Evolutionary conservation across 2,888 invertebrate species (phyloP).

Genomic region (Meganola albula): DNA sequence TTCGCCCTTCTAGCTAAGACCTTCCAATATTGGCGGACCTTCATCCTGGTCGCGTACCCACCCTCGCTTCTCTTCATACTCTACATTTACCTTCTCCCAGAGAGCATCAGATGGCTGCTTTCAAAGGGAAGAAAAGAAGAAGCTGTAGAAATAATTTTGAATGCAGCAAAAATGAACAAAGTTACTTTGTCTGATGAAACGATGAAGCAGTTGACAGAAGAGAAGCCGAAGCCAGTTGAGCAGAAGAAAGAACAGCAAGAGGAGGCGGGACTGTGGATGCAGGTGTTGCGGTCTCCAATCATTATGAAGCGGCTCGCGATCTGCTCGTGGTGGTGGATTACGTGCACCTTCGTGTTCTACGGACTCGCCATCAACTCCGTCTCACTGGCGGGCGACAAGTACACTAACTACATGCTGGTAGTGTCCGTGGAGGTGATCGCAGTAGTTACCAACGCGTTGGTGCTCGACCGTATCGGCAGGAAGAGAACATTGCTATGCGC

Average conservation of each 20-base stretch:
- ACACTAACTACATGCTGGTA: constrained; percentile 85
- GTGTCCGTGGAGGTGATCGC: constrained; percentile 84
- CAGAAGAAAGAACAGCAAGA: constrained; percentile 36
- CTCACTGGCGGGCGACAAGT: constrained; percentile 84
- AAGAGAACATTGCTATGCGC: constrained; percentile 79
- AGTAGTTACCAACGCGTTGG: constrained; percentile 79
- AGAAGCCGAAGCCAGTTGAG: constrained; percentile 39
- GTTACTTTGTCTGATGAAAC: constrained; percentile 66
- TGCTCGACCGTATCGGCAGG: constrained; percentile 81
- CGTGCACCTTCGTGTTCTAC: constrained; percentile 88
- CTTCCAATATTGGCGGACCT: constrained; percentile 83
- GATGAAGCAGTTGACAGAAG: constrained; percentile 61
- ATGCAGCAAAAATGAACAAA: constrained; percentile 80
- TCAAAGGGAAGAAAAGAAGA: constrained; percentile 82
- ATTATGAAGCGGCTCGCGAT: constrained; percentile 61
- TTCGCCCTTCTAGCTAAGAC: constrained; percentile 83
- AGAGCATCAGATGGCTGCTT: constrained; percentile 87
- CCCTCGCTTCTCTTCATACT: constrained; percentile 82
- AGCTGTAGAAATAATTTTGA: constrained; percentile 79
- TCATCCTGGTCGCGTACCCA: constrained; percentile 82
- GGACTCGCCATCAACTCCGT: constrained; percentile 88
- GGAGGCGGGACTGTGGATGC: constrained; percentile 51
- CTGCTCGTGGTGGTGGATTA: constrained; percentile 84
- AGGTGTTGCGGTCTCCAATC: constrained; percentile 58
- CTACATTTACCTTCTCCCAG: constrained; percentile 84